Evolutionary conservation across 2,888 invertebrate species (phyloP), one percentile per base, ranked within the genome.

Genomic region (Drosophila silvestris): DNA sequence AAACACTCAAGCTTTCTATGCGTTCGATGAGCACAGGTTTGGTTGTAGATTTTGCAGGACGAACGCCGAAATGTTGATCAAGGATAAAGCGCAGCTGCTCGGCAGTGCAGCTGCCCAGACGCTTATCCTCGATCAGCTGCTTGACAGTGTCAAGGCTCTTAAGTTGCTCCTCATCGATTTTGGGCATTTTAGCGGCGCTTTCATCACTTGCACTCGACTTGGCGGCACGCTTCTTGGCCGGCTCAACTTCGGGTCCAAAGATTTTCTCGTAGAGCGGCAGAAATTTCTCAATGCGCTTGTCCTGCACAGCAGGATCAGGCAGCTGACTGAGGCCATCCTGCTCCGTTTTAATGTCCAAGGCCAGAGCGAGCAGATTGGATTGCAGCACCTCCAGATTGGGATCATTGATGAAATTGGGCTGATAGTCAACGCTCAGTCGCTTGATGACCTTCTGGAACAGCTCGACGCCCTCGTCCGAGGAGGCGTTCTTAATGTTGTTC

Each of bases 321-420:
- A 93, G 81, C 50, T 91, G 84, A 28, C 86, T 74, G 1, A 85
- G 70, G 0, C 89, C 84, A 4, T 77, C 92, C 90, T 94, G 94
- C 54, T 94, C 94, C 28, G 93, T 94, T 78, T 95, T 95, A 51
- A 97, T 89, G 81, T 96, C 94, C 51, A 97, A 93, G 2, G 96
- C 96, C 79, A 96, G 94, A 1, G 95, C 95, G 91, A 97, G 96
- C 33, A 97, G 94, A 81, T 95, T 95, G 26, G 94, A 93, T 91
- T 96, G 96, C 79, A 95, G 94, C 37, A 83, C 94, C 90, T 96
- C 95, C 35, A 96, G 91, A 66, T 94, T 94, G 0, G 97, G 97
- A 93, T 97, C 96, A 88, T 95, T 95, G 93, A 96, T 95, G 79
- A 94, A 94, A 74, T 95, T 95, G 39, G 95, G 94, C 68, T 94